Evolutionary conservation across 2,113 vertebrate species (phyloP), one percentile per base, ranked within the genome.

Genomic region (Anguilla japonica): DNA sequence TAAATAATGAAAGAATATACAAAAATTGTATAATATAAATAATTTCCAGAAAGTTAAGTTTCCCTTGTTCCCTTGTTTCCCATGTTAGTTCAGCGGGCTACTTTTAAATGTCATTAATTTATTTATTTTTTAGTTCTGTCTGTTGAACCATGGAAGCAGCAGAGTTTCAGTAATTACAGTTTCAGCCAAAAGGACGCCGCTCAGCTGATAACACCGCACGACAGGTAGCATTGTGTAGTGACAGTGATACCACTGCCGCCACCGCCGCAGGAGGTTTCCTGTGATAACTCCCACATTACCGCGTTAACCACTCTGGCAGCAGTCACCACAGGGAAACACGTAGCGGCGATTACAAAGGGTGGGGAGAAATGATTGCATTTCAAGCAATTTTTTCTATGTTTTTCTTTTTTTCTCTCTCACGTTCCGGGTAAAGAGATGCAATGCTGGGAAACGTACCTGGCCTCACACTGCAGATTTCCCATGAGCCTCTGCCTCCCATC

Each of bases 381-480:
- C 89, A 89, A 94, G 92, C 92, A 26, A 34, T 34, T 34, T 79
- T 80, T 46, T 8, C 85, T 84, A 89, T 89, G 89, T 94, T 91
- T 91, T 88, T 91, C 90, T 93, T 93, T 94, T 93, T 89, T 92
- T 91, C 94, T 93, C 91, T 90, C 90, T 91, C 26, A 90, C 93
- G 93, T 91, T 94, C 94, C 94, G 94, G 94, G 93, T 53, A 11
- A 53, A 53, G 13, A 53, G 50, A 53, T 11, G 50, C 50, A 14
- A 53, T 20, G 87, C 87, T 26, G 18, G 18, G 60, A 91, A 88
- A 89, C 89, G 87, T 94, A 93, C 93, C 95, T 93, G 93, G 93
- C 18, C 95, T 95, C 94, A 93, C 92, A 92, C 83, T 92, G 90
- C 94, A 95, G 92, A 94, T 96, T 95, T 95, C 95, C 95, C 94